These are phyloP conservation scores for Fistularia tabacaria DNA, from an alignment of 2,797 vertebrate species.

Conservation along the genomic window DNA sequence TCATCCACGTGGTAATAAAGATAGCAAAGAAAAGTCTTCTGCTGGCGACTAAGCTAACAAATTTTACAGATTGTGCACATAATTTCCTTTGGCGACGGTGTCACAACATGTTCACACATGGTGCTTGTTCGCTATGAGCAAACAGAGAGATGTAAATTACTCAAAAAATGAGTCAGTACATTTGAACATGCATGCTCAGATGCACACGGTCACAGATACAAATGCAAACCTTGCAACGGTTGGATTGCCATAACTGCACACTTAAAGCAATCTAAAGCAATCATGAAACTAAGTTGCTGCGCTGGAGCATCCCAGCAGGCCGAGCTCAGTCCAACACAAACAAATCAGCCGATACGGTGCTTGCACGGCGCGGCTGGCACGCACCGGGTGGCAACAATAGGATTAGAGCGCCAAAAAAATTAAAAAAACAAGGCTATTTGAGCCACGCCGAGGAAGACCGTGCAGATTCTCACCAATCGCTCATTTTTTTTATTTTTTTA, in stretches of 20 bases:
- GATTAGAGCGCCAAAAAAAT: slow-evolving; percentile 36
- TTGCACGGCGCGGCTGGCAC: slow-evolving; percentile 9
- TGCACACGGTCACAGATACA: not conserved
- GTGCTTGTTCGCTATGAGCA: slow-evolving; percentile 19
- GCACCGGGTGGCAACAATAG: slow-evolving; percentile 26
- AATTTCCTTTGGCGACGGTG: not conserved
- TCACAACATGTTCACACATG: slow-evolving; percentile 32
- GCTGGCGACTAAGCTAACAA: too few species aligned
- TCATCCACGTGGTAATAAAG: too few species aligned
- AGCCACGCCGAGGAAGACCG: slow-evolving; percentile 30
- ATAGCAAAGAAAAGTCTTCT: too few species aligned
- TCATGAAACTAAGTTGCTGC: slow-evolving; percentile 22
- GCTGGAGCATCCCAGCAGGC: slow-evolving; percentile 19
- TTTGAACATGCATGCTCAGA: too few species aligned
- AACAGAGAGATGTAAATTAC: slow-evolving; percentile 27
- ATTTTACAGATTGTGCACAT: too few species aligned
- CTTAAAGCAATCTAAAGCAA: slow-evolving; percentile 44
- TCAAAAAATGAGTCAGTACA: slow-evolving; percentile 15
- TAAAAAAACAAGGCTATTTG: slow-evolving; percentile 38
- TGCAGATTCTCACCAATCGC: slow-evolving; percentile 52
- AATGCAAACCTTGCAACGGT: slow-evolving; percentile 1
- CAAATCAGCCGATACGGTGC: slow-evolving; percentile 30
- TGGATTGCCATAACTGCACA: slow-evolving; percentile 34
- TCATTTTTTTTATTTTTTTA: slow-evolving; percentile 47
- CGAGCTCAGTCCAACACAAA: slow-evolving; percentile 28